Conservation (phyloP, 1,140 invertebrate genomes). For the Drosophila lacteicornis region DNA sequence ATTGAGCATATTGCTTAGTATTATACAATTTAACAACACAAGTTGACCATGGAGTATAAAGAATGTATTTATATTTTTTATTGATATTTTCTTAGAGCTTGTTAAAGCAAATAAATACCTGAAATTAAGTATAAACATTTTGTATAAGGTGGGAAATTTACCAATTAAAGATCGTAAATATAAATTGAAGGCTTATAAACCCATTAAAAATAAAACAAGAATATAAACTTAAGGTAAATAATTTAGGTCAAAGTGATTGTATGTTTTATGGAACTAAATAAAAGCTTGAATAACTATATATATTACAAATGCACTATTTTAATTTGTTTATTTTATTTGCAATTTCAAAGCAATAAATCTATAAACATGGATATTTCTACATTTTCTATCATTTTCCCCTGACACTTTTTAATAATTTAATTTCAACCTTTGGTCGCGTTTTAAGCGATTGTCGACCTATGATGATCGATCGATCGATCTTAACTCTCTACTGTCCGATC, state of each 20-base stretch:
- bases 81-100: too few relatives aligned
- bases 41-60: not conserved
- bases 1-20: too few relatives aligned
- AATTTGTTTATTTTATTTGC: not conserved
- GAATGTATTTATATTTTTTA: not conserved
- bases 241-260: not conserved
- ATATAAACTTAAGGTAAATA: not conserved
- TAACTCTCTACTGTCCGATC: constrained; percentile 31
- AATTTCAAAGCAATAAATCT: not conserved
- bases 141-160: not conserved
- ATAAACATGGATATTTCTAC: not conserved
- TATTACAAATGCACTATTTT: not conserved
- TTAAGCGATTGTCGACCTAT: constrained; percentile 31
- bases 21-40: not conserved
- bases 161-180: not conserved
- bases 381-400: not conserved
- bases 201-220: not conserved
- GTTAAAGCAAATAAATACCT: not conserved
- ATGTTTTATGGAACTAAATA: not conserved
- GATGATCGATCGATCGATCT: constrained; percentile 70
- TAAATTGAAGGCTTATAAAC: not conserved
- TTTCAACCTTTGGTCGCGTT: constrained; percentile 15
- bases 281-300: not conserved
- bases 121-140: not conserved
- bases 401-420: not conserved